Evolutionary conservation across 2,113 vertebrate genomes (phyloP).

Genomic region (Donacobius atricapilla): DNA sequence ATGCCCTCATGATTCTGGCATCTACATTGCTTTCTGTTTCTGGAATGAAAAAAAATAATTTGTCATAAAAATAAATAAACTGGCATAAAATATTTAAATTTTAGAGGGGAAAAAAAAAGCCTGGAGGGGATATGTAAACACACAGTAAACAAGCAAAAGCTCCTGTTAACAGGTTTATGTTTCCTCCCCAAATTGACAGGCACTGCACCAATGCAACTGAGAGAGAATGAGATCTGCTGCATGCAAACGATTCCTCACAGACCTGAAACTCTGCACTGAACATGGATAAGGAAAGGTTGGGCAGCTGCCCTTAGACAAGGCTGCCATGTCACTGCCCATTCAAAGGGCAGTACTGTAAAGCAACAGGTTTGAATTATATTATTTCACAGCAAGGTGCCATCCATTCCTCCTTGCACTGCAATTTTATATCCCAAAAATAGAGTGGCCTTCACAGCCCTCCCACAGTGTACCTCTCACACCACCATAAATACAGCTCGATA

Average conservation of each 20-base stretch:
- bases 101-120: background rate
- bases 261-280: background rate
- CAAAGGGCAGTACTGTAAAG: constrained; percentile 15
- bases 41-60: constrained; percentile 57
- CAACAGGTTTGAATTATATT: background rate
- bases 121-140: constrained; percentile 65
- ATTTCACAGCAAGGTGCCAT: constrained; percentile 61
- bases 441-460: constrained; percentile 48
- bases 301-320: constrained; percentile 21
- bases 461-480: constrained; percentile 22
- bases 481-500: background rate
- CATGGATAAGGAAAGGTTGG: background rate
- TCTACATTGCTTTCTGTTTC: constrained; percentile 61
- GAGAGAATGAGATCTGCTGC: background rate
- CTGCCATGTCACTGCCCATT: constrained; percentile 44
- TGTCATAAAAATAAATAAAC: constrained; percentile 73
- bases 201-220: constrained; percentile 21
- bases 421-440: constrained; percentile 56
- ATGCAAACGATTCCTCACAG: background rate
- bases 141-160: constrained; percentile 53
- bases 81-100: constrained; percentile 72
- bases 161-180: constrained; percentile 28
- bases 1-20: constrained; percentile 49
- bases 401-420: constrained; percentile 40
- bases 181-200: constrained; percentile 11